Percentiles rank a stretch among this genome's conserved stretches.
These are phyloP conservation scores for Lucilia cuprina DNA, from an alignment of 1,140 invertebrate genomes.

Conservation along the genomic window DNA sequence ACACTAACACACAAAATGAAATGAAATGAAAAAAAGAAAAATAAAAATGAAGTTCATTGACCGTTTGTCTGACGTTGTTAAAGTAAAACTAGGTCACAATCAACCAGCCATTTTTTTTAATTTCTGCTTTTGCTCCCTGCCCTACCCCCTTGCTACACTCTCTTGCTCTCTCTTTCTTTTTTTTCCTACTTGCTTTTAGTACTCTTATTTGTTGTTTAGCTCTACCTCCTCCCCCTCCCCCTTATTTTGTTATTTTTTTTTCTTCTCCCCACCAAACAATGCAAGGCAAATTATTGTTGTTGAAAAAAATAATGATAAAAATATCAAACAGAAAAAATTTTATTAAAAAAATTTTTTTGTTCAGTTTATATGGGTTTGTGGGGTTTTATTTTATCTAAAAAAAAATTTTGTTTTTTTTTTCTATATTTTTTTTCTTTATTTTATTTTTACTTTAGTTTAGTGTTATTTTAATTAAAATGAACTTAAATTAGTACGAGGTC, in stretches of 20 bases:
- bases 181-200: background rate
- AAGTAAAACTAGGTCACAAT: constrained; percentile 39
- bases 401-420: background rate
- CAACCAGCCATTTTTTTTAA: constrained; percentile 3
- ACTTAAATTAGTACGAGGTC: constrained; percentile 59
- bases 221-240: too few relatives aligned
- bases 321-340: background rate
- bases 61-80: constrained; percentile 38
- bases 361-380: background rate
- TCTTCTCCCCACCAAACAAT: too few relatives aligned
- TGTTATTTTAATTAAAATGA: constrained; percentile 55
- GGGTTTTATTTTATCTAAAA: background rate
- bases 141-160: background rate
- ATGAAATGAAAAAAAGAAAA: background rate
- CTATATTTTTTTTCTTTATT: background rate
- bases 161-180: background rate
- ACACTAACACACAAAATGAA: too few relatives aligned
- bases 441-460: background rate
- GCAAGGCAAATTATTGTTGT: background rate
- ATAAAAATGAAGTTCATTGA: constrained; percentile 39
- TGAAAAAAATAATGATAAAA: background rate
- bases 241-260: too few relatives aligned
- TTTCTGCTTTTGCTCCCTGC: background rate
- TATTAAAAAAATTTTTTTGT: background rate
- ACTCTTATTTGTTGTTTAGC: background rate